These are phyloP conservation scores for Parasteatoda lunata DNA, from an alignment of 2,888 invertebrate genomes.

Conservation along the genomic window DNA sequence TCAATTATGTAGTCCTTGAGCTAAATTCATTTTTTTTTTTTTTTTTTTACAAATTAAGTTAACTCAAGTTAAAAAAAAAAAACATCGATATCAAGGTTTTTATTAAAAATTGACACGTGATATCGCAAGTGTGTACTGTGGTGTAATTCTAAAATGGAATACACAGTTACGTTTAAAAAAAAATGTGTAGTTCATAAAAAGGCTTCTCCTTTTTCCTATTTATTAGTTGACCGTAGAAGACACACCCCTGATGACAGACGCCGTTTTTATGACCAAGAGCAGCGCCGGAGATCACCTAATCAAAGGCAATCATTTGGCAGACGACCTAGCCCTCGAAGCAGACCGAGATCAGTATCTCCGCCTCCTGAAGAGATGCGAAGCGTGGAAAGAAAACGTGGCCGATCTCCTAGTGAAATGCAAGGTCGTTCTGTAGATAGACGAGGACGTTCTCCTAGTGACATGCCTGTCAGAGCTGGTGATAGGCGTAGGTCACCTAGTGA, in stretches of 20 bases:
- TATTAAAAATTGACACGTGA: too few species aligned
- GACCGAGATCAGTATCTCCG: constrained; percentile 26
- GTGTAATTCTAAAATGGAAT: too few species aligned
- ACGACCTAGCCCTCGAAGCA: constrained; percentile 37
- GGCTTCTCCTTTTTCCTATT: too few species aligned
- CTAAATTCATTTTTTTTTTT: too few species aligned
- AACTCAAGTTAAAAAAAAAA: too few species aligned
- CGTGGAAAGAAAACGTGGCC: constrained; percentile 27
- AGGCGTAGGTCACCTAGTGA: constrained; percentile 18
- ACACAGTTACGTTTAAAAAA: too few species aligned
- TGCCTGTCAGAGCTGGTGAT: constrained; percentile 19
- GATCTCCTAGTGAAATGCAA: constrained; percentile 46
- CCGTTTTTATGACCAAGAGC: constrained; percentile 42
- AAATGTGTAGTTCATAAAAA: too few species aligned
- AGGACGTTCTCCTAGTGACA: constrained; percentile 35
- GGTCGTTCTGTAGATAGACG: constrained; percentile 30
- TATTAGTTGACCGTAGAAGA: constrained; percentile 40
- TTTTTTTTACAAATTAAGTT: too few species aligned
- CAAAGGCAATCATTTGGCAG: constrained; percentile 30
- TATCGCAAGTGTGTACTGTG: too few species aligned
- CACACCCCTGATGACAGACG: constrained; percentile 55
- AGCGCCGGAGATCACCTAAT: constrained; percentile 28
- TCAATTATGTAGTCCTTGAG: too few species aligned
- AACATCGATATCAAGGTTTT: too few species aligned
- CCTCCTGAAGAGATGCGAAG: constrained; percentile 28